Evolutionary conservation across 2,113 vertebrate genomes (phyloP), one percentile per base, ranked within the genome.

Genomic region (Nibea coibor): DNA sequence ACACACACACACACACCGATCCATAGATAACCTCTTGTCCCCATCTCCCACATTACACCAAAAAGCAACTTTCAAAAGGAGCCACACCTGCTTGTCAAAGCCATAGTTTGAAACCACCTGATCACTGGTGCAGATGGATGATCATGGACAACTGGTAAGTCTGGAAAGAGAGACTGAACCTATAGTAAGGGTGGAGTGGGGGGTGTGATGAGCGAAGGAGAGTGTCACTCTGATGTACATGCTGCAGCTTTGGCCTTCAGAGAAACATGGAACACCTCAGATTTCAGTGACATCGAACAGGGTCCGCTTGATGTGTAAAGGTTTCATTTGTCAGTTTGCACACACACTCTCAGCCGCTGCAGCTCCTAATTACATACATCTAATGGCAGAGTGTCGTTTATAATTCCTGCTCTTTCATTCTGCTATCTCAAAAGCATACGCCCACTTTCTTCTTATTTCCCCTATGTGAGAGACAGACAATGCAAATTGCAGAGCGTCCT

Each of bases 81-180:
- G 53, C 65, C 83, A 57, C 80, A 86, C 86, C 86, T 88, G 89
- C 84, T 75, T 88, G 89, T 91, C 88, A 88, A 74, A 78, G 84
- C 59, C 22, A 2, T 42, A 65, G 81, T 65, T 77, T 82, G 76
- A 89, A 89, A 83, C 72, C 81, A 71, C 57, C 83, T 78, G 91
- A 87, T 90, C 93, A 89, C 57, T 87, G 92, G 90, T 93, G 93
- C 91, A 93, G 87, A 91, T 86, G 92, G 90, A 83, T 90, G 90
- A n/a, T 70, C 90, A 71, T 69, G 75, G 75, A 85, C 77, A 87
- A 80, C 42, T n/a, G 14, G 69, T 17, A 16, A 64, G 78, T 67
- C 45, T n/a, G 24, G 35, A 17, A 43, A 61, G 56, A 63, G 17
- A 1, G 35, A 35, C 35, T 39, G 35, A 39, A 39, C 35, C 35